Base-by-base conservation (phyloP, 2,113 vertebrate genomes). In the Silurus asotus region DNA sequence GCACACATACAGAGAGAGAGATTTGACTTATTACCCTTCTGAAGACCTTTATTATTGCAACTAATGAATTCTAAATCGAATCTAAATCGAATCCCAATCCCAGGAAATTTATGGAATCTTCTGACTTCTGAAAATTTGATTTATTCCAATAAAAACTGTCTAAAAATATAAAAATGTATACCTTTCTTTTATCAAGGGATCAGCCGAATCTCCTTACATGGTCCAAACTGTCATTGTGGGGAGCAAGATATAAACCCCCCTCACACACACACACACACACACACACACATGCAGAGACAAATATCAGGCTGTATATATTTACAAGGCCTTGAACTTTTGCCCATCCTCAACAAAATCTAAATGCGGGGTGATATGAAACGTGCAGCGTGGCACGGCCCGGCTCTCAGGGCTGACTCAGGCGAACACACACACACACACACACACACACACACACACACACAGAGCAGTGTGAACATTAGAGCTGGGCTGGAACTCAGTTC, bases 371-470 rank as follows among this genome's bases (percentile, higher is more conserved):
- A 65, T 82, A 55, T 81, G n/a, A 64, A 64, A 81, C 23, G 49
- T 67, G 51, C 49, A 55, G 64, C 17, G 17, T 83, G 62, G 81
- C 62, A 83, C 10, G 10, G 55, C n/a, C 62, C 4, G 10, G 25
- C 49, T 67, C 14, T 15, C 51, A 55, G 74, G 49, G 51, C 74
- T 76, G 20, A 76, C 10, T 49, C 67, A 45, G 1, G 8, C 64
- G 23, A 23, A 11, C 64, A 65, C 64, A 49, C 20, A n/a, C 72
- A 76, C 74, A 76, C 75, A 78, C 53, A 78, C 75, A 56, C 76
- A 77, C 75, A 77, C 75, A 77, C 51, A 56, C 75, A 78, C 76
- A 55, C 14, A 77, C 53, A 56, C 48, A 56, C 51, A 56, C 75
- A 78, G 28, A 19, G 28, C 11, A 13, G 19, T 49, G 69, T 58